Base-by-base conservation (phyloP, 2,888 invertebrate species). In the Clunio marinus region DNA sequence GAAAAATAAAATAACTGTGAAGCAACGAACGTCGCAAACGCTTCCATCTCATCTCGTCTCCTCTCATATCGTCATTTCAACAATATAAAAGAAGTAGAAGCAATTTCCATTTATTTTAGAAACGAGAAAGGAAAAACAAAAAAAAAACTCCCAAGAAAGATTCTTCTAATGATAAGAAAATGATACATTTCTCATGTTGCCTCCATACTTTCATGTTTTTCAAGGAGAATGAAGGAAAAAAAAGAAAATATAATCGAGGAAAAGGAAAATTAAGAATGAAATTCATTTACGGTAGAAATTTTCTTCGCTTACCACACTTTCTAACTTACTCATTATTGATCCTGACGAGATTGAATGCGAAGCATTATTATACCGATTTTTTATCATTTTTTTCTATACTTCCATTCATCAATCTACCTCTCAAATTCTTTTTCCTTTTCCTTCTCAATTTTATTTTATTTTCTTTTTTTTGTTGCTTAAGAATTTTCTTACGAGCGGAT, bases 161-260 rank as follows among this genome's bases (percentile, higher is more conserved):
- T 51, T 51, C 51, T 2, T 51, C 20, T 51, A 20, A 51, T 51
- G 51, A 51, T 51, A 51, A 51, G 51, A 51, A 51, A 51, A 51
- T 51, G 51, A 51, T 51, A 51, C 51, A 51, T 51, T 51, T 51
- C 22, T 22, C 2, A n/a, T 51, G 51, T 51, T 17, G 20, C 22
- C 22, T 51, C 20, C 20, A 51, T 20, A 51, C 51, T 51, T 51
- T 10, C 4, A 32, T 32, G 4, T 10, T 32, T 4, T 32, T 4
- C 32, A 32, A 4, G 32, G 10, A 32, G 32, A 10, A 32, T 10
- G 7, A 32, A 8, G 32, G 7, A 10, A 32, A 32, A 4, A 32
- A 32, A 32, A 32, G 5, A 15, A 15, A 3, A 15, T n/a, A 41
- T 2, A n/a, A 41, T 15, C n/a, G n/a, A 13, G 41, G 41, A 15